Base-by-base conservation (phyloP, 2,888 invertebrate species). In the Cataglyphis livida region DNA sequence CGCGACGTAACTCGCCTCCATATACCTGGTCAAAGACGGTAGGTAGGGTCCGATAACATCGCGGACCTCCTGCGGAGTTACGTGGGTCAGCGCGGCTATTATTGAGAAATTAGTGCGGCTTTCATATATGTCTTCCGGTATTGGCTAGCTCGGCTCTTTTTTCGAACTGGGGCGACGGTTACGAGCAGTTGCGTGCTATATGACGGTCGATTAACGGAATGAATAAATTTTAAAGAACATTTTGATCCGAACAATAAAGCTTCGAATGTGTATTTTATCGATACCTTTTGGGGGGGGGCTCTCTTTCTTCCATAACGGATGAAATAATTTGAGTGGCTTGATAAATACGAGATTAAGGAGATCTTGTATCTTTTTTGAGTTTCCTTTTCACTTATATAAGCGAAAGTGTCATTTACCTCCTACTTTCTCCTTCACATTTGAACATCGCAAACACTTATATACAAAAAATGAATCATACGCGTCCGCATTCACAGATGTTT, bases 71-170 rank as follows among this genome's bases (percentile, higher is more conserved):
- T 65, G 68, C 57, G 41, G 78, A 41, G 21, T 44, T 44, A 38
- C 57, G 21, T 57, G 76, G 41, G 41, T 78, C 76, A 78, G 70
- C 12, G 32, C n/a, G 57, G 70, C 70, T 70, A 59, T 78, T 78
- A 78, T 78, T 78, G 57, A 59, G 59, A 78, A 78, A 78, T 78
- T 78, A 78, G 59, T 44, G 44, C 41, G 57, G 78, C 78, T 70
- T 78, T 78, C 70, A 78, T 51, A 48, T 44, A 28, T 25, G 41
- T 66, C 65, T 68, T 54, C 28, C 76, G 41, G 32, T 70, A 21
- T 15, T 5, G 35, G 66, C n/a, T 28, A 15, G 7, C n/a, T 41
- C 57, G 76, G 5, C n/a, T 65, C 48, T 57, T 35, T 35, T 68
- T 32, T 59, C 70, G 44, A 59, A 51, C 25, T 35, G 21, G 21